These are phyloP conservation scores for Gorsachius magnificus DNA, from an alignment of 2,797 vertebrate genomes.

Conservation along the genomic window DNA sequence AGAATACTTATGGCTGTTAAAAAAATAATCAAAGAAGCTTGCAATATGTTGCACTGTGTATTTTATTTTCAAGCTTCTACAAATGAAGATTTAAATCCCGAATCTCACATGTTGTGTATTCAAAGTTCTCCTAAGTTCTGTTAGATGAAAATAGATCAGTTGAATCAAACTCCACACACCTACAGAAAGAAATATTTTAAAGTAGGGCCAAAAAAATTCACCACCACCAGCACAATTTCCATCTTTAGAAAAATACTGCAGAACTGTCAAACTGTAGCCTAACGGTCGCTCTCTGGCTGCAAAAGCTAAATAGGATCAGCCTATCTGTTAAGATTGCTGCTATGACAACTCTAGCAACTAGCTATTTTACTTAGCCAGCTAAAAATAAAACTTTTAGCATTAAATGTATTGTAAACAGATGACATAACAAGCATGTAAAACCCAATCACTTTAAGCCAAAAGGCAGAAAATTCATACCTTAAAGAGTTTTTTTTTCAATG, in stretches of 20 bases:
- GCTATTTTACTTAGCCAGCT: constrained; percentile 47
- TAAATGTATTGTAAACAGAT: constrained; percentile 54
- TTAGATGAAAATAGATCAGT: neutral
- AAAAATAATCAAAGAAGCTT: neutral
- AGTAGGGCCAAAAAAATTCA: neutral
- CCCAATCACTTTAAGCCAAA: neutral
- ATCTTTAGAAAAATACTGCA: constrained; percentile 62
- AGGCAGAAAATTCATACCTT: neutral
- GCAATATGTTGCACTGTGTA: neutral
- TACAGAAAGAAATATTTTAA: constrained; percentile 55
- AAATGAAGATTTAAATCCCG: constrained; percentile 12
- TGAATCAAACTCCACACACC: constrained; percentile 42
- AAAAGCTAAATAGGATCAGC: constrained; percentile 51
- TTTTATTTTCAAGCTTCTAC: constrained; percentile 29
- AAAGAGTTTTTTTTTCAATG: neutral
- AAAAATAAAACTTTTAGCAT: constrained; percentile 57
- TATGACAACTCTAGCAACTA: constrained; percentile 53
- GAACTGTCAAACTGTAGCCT: constrained; percentile 61
- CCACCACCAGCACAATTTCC: constrained; percentile 35
- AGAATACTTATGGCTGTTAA: constrained; percentile 13
- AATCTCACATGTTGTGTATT: neutral
- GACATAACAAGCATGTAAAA: constrained; percentile 4
- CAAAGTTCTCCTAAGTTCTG: constrained; percentile 21
- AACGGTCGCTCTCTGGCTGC: constrained; percentile 32
- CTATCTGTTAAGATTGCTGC: constrained; percentile 63